Base-by-base conservation (phyloP, 2,113 vertebrate species). In the Macrotus californicus region DNA sequence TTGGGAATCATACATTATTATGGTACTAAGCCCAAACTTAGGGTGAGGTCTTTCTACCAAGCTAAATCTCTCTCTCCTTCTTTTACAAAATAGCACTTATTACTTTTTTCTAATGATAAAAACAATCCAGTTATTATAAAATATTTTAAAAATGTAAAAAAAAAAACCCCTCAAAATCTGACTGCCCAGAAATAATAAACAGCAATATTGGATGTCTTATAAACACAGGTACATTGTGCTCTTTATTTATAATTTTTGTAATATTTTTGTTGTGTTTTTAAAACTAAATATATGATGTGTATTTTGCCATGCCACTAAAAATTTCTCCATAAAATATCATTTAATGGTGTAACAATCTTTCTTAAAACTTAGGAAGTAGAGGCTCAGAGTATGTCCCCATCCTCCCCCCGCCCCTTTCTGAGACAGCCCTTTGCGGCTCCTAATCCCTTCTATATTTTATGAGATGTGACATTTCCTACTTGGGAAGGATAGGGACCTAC, bases 401-500 rank as follows among this genome's bases (percentile, higher is more conserved):
- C 41, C 48, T 39, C 8, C 10, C 18, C 1, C 2, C 15, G 2
- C 29, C 31, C 36, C 10, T 7, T 56, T 70, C 52, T 9, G 10
- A n/a, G 75, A 10, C 14, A 34, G 5, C n/a, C 21, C 7, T 4
- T 0, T 10, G 16, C n/a, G 34, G 7, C 8, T 50, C 52, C 56
- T 4, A 5, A 39, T 21, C 26, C 43, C 7, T 16, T 19, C 26
- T 19, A 1, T 41, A 43, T 8, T 75, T 73, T 66, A 75, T 39
- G 89, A 80, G 56, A 90, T 19, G 15, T 69, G 21, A 66, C 13
- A 8, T 50, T 82, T 89, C 15, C 26, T 46, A 12, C 69, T 77
- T 66, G 66, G 16, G 85, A 87, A 79, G 34, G 22, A 73, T 12
- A 43, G 0, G 22, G 36, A 10, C 39, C 66, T 73, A 24, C 14